These are phyloP conservation scores for Cheilosia soror DNA, from an alignment of 2,888 invertebrate species.

Conservation along the genomic window DNA sequence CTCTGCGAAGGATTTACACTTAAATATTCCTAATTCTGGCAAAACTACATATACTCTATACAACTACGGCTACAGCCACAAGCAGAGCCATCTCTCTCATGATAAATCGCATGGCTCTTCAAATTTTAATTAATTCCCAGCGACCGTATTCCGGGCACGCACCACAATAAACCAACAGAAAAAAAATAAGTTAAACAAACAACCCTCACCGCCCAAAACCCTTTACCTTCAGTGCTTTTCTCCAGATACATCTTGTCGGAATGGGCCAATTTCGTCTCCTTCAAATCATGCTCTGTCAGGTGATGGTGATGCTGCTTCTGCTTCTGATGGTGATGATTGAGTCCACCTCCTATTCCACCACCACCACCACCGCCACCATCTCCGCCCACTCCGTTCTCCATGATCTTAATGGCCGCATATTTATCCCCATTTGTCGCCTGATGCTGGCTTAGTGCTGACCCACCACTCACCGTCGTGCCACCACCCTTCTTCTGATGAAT, in stretches of 20 bases:
- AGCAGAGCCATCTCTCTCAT: background rate
- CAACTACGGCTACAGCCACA: conserved; percentile 14
- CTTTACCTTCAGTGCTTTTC: conserved; percentile 78
- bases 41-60: conserved; percentile 10
- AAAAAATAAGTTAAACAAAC: conserved; percentile 20
- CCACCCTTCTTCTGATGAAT: conserved; percentile 69
- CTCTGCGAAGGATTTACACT: conserved; percentile 57
- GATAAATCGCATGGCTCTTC: conserved; percentile 62
- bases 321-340: conserved; percentile 68
- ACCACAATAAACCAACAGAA: conserved; percentile 45
- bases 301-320: conserved; percentile 59
- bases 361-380: conserved; percentile 43
- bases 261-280: conserved; percentile 77
- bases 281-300: conserved; percentile 67
- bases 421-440: conserved; percentile 68
- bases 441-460: conserved; percentile 62
- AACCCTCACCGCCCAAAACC: conserved; percentile 5
- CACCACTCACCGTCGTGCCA: conserved; percentile 4
- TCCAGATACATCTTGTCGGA: conserved; percentile 78
- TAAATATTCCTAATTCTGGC: conserved; percentile 49
- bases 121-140: conserved; percentile 72
- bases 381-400: conserved; percentile 76
- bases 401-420: conserved; percentile 72
- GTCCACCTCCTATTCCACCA: conserved; percentile 29
- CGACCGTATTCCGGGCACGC: conserved; percentile 61